Base-by-base conservation (phyloP, 1,140 invertebrate species). In the Zaprionus vittiger region DNA sequence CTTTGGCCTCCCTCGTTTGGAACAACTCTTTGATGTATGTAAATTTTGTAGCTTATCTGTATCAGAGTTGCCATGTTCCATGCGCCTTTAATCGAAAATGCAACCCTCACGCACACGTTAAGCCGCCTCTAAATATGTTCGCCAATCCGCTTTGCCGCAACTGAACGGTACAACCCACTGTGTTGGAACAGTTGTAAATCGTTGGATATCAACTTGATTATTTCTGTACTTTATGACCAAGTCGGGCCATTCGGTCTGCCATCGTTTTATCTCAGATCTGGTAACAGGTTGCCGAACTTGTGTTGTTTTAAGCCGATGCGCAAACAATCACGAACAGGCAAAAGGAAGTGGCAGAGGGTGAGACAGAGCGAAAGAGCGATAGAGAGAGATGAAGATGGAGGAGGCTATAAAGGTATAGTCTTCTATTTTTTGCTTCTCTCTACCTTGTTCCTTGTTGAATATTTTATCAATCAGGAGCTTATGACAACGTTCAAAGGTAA, bases 11-110 rank as follows among this genome's bases (percentile, higher is more conserved):
- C n/a, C 6, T 17, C 41, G n/a, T 9, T 47, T 47, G n/a, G 6
- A 60, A 52, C 67, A 71, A 69, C 76, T 57, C 84, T 89, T 89
- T 89, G 84, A 89, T 89, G 85, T 89, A 67, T 76, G 87, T 66
- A 82, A 80, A 79, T 77, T 80, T 77, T 67, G 55, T 85, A 70
- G 80, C 73, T 77, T 77, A 85, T 77, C 82, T 80, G 75, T 74
- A 77, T 77, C 68, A 77, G 44, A 57, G 77, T 47, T 47, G 41
- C 71, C 73, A 57, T 77, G 77, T 73, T 59, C 55, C 57, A 54
- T 59, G 73, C 73, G 62, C 56, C 64, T 81, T 83, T 86, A 91
- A 91, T 91, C 80, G 80, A 87, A 81, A 91, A 67, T 76, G 57
- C 82, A 79, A 85, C 82, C 76, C 83, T 70, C 71, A 81, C 74